Percentiles rank a stretch among this genome's conserved stretches.
Evolutionary conservation across 2,888 invertebrate species (phyloP).

Genomic region (Cephus rjabovi): DNA sequence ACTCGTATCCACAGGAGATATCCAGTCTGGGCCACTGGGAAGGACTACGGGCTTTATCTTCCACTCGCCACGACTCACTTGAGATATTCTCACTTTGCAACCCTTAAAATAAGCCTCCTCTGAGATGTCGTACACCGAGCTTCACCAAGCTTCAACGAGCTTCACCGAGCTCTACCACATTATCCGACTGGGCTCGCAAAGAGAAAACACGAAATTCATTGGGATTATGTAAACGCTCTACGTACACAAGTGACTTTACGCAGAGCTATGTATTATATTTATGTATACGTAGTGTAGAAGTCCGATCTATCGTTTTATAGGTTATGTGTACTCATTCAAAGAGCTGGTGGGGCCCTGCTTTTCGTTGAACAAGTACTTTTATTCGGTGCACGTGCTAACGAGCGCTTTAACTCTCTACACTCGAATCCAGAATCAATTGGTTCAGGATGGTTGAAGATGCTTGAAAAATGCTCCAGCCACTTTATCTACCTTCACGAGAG

Average conservation of each 20-base stretch:
- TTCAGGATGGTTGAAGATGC: background rate
- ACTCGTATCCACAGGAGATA: background rate
- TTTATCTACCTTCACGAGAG: background rate
- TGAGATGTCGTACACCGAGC: too few species aligned
- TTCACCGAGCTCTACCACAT: too few species aligned
- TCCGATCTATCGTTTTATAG: too few species aligned
- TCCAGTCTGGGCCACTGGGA: conserved; percentile 11
- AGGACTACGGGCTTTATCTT: too few species aligned
- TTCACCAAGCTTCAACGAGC: too few species aligned
- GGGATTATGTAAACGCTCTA: background rate
- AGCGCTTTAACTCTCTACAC: background rate
- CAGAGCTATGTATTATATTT: background rate
- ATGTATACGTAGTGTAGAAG: background rate
- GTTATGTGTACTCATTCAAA: background rate
- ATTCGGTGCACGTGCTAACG: background rate
- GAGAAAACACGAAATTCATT: background rate
- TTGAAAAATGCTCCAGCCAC: background rate
- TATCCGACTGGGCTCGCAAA: background rate
- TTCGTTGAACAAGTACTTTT: background rate
- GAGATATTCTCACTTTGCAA: too few species aligned
- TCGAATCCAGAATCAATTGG: background rate
- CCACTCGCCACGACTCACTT: too few species aligned
- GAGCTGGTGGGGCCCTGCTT: too few species aligned
- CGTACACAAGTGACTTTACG: too few species aligned
- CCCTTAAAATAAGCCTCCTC: too few species aligned